These are phyloP conservation scores for Ivindomyrus marchei DNA, from an alignment of 2,113 vertebrate species.

Conservation along the genomic window DNA sequence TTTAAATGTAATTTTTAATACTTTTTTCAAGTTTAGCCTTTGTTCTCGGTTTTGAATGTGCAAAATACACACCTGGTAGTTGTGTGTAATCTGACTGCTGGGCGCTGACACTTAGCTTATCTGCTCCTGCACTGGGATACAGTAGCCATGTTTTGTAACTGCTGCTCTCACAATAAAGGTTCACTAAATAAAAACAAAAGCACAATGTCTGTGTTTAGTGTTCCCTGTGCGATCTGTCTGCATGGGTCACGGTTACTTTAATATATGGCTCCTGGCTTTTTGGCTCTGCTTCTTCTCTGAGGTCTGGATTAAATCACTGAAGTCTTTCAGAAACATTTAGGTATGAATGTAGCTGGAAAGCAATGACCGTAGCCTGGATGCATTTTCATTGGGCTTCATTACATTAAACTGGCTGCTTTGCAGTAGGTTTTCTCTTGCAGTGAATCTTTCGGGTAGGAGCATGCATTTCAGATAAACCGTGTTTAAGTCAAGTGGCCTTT, in stretches of 20 bases:
- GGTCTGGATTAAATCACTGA: not conserved
- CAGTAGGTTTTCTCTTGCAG: not conserved
- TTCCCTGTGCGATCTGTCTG: not conserved
- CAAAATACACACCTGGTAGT: slow-evolving; percentile 26
- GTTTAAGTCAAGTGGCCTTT: not conserved
- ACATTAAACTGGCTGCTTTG: not conserved
- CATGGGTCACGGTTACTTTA: not conserved
- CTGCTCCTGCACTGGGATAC: slow-evolving; percentile 25
- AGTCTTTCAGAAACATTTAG: not conserved
- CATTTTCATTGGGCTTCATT: not conserved
- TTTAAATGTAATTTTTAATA: slow-evolving; percentile 18
- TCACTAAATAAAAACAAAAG: slow-evolving; percentile 5
- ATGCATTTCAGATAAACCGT: not conserved
- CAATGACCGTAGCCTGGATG: not conserved
- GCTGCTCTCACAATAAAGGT: slow-evolving; percentile 38
- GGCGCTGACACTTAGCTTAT: not conserved
- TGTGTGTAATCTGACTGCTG: slow-evolving; percentile 17
- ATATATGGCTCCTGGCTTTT: not conserved
- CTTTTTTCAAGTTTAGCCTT: slow-evolving; percentile 17
- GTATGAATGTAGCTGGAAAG: not conserved
- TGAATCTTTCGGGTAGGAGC: not conserved
- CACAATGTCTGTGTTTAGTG: not conserved
- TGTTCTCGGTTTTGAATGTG: slow-evolving; percentile 27
- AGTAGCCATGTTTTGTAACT: slow-evolving; percentile 19
- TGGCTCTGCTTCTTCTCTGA: not conserved